phyloP scores from a whole-genome alignment of 1,140 invertebrate species.

The Drosophila hydei region DNA sequence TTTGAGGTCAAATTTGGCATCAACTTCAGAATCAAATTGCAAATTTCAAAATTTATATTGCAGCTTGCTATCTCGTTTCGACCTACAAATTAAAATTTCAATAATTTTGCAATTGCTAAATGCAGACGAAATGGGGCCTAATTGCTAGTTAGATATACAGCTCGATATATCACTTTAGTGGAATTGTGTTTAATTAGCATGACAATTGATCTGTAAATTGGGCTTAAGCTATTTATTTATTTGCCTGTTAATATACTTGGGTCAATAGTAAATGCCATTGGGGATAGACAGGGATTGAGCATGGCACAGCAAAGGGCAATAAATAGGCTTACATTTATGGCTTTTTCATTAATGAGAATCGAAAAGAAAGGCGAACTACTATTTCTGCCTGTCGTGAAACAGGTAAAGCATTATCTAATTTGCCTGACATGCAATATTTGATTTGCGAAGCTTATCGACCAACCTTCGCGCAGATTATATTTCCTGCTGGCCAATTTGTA shows the following conservation, averaged over 20 bases:
- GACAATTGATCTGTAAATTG: not conserved
- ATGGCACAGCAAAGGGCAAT: no score
- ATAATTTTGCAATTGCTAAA: not conserved
- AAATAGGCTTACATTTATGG: no score
- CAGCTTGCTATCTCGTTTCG: not conserved
- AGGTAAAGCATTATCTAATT: not conserved
- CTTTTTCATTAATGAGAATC: no score
- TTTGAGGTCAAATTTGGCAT: slow-evolving; percentile 1
- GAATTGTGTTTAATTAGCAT: not conserved
- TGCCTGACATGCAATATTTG: not conserved
- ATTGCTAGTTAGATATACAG: not conserved
- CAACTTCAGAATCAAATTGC: not conserved
- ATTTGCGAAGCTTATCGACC: slow-evolving; percentile 1
- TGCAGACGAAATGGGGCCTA: not conserved
- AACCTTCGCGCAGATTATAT: slow-evolving; percentile 1
- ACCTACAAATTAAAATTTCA: not conserved
- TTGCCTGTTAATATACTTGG: not conserved
- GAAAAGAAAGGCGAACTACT: no score
- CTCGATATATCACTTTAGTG: not conserved
- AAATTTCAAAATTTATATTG: not conserved
- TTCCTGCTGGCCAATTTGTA: not conserved
- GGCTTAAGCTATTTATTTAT: not conserved
- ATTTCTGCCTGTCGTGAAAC: not conserved
- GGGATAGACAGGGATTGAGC: no score
- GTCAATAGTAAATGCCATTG: not conserved